Evolutionary conservation across 2,113 vertebrate genomes (phyloP).

Genomic region (Ophiodon elongatus): DNA sequence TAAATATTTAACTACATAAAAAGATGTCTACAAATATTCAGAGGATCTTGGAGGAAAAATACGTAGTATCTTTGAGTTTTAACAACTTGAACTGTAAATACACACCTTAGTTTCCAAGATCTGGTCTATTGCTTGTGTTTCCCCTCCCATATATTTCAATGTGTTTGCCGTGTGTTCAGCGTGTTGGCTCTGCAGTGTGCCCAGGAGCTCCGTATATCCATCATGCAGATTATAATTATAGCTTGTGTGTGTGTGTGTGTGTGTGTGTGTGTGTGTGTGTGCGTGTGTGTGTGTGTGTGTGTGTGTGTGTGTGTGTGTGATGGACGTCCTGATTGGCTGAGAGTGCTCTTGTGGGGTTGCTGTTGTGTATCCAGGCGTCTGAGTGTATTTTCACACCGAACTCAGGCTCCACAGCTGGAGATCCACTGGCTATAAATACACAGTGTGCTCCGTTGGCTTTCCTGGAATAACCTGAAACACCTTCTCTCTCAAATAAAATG

Average conservation of each 20-base stretch:
- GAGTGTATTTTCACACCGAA: constrained; percentile 56
- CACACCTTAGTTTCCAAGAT: not conserved
- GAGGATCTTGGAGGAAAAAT: not conserved
- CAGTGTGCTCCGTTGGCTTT: constrained; percentile 43
- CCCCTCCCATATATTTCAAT: constrained; percentile 7
- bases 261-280: constrained; percentile 1
- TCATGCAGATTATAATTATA: constrained; percentile 52
- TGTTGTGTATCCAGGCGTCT: constrained; percentile 57
- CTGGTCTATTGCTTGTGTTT: not conserved
- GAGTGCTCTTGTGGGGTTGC: constrained; percentile 24
- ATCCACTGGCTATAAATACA: constrained; percentile 69
- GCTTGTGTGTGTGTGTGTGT: constrained; percentile 3
- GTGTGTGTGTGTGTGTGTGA: no score
- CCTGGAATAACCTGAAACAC: constrained; percentile 71
- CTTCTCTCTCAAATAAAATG: not conserved
- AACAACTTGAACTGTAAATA: not conserved
- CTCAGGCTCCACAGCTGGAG: constrained; percentile 42
- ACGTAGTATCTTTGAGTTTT: not conserved
- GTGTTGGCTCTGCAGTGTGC: constrained; percentile 4
- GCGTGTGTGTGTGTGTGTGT: constrained; percentile 17
- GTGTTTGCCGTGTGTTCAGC: constrained; percentile 40
- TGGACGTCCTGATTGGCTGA: constrained; percentile 30
- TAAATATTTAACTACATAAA: not conserved
- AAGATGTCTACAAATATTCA: constrained; percentile 4
- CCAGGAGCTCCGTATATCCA: constrained; percentile 39